phyloP scores from a whole-genome alignment of 92 coral and sea anemone species.

The Porites cylindrica region DNA sequence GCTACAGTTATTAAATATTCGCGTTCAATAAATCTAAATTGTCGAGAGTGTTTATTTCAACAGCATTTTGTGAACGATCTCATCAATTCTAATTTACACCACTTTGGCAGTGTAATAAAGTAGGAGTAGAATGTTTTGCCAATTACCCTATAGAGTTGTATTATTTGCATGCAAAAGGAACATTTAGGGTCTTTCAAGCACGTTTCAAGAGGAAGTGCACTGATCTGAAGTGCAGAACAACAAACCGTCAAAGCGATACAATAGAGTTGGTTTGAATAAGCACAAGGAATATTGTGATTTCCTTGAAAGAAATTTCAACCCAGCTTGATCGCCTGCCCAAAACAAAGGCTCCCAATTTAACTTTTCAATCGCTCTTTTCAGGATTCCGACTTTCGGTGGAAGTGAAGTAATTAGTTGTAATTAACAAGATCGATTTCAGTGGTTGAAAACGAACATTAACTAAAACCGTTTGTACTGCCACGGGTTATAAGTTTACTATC shows the following conservation, averaged over 20 bases:
- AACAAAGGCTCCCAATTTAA: conserved; percentile 34
- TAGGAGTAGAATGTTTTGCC: conserved; percentile 36
- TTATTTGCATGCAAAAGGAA: conserved; percentile 45
- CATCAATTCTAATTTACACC: conserved; percentile 59
- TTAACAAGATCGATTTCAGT: conserved; percentile 73
- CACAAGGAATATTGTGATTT: conserved; percentile 8
- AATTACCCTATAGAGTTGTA: conserved; percentile 46
- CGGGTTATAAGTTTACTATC: conserved; percentile 44
- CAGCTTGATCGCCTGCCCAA: conserved; percentile 27
- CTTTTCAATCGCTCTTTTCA: conserved; percentile 53
- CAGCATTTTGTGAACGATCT: conserved; percentile 51
- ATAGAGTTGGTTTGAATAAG: conserved; percentile 5
- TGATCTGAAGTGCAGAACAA: not conserved
- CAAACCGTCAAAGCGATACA: conserved; percentile 6
- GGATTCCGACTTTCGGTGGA: conserved; percentile 80
- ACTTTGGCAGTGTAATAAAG: conserved; percentile 53
- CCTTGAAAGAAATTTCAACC: conserved; percentile 8
- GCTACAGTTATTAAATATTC: conserved; percentile 64
- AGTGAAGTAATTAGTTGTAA: conserved; percentile 75
- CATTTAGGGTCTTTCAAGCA: not conserved
- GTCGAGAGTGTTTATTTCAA: conserved; percentile 63
- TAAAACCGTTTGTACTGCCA: conserved; percentile 50
- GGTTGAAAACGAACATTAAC: conserved; percentile 50
- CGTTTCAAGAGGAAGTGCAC: not conserved
- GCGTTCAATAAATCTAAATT: conserved; percentile 65